Evolutionary conservation across 1,140 invertebrate species (phyloP), one percentile per base, ranked within the genome.

Genomic region (Cyclargus thomasi): DNA sequence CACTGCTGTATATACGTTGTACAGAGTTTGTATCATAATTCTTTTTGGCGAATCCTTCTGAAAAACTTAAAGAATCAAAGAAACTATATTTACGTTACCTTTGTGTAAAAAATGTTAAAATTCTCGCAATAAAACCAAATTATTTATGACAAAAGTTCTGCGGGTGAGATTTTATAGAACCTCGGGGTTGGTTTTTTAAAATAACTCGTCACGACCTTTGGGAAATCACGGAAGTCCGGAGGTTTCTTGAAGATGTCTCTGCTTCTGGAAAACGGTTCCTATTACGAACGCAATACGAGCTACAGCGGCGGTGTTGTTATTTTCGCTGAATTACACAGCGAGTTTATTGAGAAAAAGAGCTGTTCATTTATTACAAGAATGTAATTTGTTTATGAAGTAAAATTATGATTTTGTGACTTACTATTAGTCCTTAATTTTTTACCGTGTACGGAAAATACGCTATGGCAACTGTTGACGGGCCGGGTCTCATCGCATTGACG

Each of bases 161-260:
- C 55, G 55, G 55, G 20, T 59, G 18, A 59, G 17, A 64, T 76
- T 76, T 74, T 71, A 70, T 77, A 80, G 75, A 74, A 78, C 74
- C 79, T 74, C 71, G 70, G 76, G 67, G 70, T 75, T 65, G 74
- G 79, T 83, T 83, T 85, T 83, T 85, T 77, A 81, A 86, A 86
- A 84, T 80, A 82, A 76, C 78, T 78, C 72, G 75, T 75, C 74
- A 62, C 65, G 79, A 78, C 86, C 86, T 81, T 71, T 79, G 84
- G 86, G 86, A 86, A 88, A 88, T 86, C 84, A 86, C 20, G 17
- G 74, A 76, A 73, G 74, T 68, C 68, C 68, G 67, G 70, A 71
- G 66, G 68, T 71, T 72, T 73, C 70, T 72, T 73, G 67, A 55
- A 62, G 62, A 65, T n/a, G 64, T 68, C 55, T 53, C 68, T 8